Evolutionary conservation across 1,140 invertebrate species (phyloP), one percentile per base, ranked within the genome.

Genomic region (Apocrypta bakeri): DNA sequence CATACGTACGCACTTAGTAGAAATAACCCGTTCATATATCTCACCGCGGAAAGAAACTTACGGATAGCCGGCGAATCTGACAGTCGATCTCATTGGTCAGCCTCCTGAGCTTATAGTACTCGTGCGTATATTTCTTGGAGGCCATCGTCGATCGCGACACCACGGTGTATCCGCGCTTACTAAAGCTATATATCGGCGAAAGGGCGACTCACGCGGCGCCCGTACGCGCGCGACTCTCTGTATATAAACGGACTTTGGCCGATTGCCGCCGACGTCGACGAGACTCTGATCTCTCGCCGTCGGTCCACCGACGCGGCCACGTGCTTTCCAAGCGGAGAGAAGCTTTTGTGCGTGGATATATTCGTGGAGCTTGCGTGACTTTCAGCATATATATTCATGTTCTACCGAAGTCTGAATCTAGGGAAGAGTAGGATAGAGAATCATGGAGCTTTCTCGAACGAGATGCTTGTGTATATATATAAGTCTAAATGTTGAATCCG

Each of bases 31-130:
- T 2, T 17, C 42, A 63, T 63, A 63, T 14, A 63, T 63, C 6
- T 63, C 42, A 48, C 21, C 42, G 33, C 33, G 33, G 33, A 37
- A 9, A 2, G 48, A 25, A 56, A 90, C 90, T 90, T 72, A 91
- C 90, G 27, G 85, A 89, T 33, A 90, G 86, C 71, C 90, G 88
- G 74, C 90, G 87, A 79, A 88, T 91, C 73, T 90, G 88, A 73
- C 89, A 85, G 76, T 94, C 93, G 77, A 94, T 92, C 88, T 94
- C 94, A 84, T 93, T 94, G 1, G 94, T 95, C 0, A 95, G 85
- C 84, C 94, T 92, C 79, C 94, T 88, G 56, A 95, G 86, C 85
- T 94, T 92, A 64, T 92, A 92, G 80, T 95, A 96, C 84, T 95
- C 95, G 85, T 93, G 92, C 2, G 93, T 93, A 87, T 95, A 96